Evolutionary conservation across 1,140 invertebrate genomes (phyloP).

Genomic region (Microplitis demolitor): DNA sequence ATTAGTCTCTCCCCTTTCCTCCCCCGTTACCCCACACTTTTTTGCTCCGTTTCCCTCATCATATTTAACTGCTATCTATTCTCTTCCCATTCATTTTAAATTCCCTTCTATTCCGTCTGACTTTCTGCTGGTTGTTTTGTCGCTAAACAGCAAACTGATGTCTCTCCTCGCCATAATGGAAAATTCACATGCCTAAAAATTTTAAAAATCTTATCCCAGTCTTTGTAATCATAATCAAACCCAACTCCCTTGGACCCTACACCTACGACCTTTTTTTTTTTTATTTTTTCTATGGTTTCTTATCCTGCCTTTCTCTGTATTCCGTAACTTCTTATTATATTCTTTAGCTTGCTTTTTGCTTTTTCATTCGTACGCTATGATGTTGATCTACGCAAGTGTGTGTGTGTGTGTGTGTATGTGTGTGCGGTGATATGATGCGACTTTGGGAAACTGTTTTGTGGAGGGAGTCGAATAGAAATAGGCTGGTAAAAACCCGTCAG

Average conservation of each 20-base stretch:
- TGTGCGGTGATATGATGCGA: neutral
- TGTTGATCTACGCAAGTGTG: neutral
- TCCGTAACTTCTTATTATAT: neutral
- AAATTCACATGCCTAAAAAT: too few relatives aligned
- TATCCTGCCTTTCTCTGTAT: neutral
- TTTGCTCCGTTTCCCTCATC: too few relatives aligned
- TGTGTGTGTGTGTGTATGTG: neutral
- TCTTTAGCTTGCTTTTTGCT: neutral
- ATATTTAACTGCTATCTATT: too few relatives aligned
- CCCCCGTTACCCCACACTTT: too few relatives aligned
- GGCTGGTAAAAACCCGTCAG: slow-evolving; percentile 6
- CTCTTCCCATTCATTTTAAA: too few relatives aligned
- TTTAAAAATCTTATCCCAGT: neutral
- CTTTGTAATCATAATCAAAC: neutral
- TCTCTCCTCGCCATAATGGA: too few relatives aligned
- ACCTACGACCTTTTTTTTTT: neutral
- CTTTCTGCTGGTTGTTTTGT: too few relatives aligned
- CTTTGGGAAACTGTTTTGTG: neutral
- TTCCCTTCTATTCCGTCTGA: too few relatives aligned
- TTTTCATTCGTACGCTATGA: neutral
- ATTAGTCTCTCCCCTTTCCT: neutral
- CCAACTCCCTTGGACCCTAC: neutral
- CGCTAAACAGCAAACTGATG: too few relatives aligned
- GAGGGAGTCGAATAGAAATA: neutral
- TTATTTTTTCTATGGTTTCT: neutral